Conservation (phyloP, 2,888 invertebrate species). For the Idaea aversata region DNA sequence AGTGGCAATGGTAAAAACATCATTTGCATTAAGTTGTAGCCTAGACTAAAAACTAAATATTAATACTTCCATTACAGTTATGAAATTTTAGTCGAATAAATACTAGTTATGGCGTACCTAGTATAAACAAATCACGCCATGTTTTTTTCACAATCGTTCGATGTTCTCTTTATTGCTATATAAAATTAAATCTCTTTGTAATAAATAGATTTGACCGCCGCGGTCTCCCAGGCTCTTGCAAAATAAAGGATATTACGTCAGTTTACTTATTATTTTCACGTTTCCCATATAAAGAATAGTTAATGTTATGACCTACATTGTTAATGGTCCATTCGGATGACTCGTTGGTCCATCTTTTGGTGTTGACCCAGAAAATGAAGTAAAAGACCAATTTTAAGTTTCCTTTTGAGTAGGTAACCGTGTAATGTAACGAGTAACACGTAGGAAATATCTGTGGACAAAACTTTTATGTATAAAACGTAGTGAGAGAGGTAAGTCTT, state of each 20-base stretch:
- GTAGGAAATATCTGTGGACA: too few relatives aligned
- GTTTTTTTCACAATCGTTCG: neutral
- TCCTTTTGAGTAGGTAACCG: too few relatives aligned
- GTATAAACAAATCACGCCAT: too few relatives aligned
- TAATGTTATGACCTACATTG: slow-evolving; percentile 21
- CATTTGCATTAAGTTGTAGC: too few relatives aligned
- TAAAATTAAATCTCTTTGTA: neutral
- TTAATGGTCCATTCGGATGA: slow-evolving; percentile 15
- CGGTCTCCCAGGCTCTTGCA: slow-evolving; percentile 10
- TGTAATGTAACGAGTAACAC: too few relatives aligned
- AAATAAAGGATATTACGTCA: slow-evolving; percentile 22
- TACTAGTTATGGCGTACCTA: too few relatives aligned
- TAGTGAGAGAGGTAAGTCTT: too few relatives aligned
- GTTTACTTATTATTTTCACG: slow-evolving; percentile 24
- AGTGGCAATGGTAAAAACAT: too few relatives aligned
- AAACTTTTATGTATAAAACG: too few relatives aligned
- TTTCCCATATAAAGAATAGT: slow-evolving; percentile 25
- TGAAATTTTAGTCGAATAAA: too few relatives aligned
- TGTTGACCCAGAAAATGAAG: neutral
- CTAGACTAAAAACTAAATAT: too few relatives aligned
- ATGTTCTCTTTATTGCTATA: neutral
- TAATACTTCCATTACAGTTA: too few relatives aligned
- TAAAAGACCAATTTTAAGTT: neutral
- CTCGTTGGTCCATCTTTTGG: neutral
- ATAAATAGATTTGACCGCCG: neutral